Conservation (phyloP, 2,113 vertebrate species). For the Lipotes vexillifer region DNA sequence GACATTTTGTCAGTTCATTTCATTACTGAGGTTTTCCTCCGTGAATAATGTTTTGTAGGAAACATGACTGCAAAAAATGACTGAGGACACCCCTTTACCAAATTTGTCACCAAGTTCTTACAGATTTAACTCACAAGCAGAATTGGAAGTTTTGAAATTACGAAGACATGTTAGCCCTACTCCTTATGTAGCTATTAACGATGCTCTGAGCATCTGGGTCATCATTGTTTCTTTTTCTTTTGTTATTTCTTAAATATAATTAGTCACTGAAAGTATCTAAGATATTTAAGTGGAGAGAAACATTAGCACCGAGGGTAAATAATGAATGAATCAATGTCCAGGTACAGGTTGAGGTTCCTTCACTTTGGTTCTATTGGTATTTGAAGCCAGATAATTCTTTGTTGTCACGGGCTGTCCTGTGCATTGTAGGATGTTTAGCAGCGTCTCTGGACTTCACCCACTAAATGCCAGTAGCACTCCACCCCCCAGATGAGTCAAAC, state of each 20-base stretch:
- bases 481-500: background rate
- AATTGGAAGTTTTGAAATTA: background rate
- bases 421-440: background rate
- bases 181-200: background rate
- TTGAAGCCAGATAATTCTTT: background rate
- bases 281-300: background rate
- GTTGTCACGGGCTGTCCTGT: background rate
- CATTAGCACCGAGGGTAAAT: background rate
- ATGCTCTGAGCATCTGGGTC: background rate
- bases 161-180: background rate
- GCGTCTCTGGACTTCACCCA: background rate
- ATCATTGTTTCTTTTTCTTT: background rate
- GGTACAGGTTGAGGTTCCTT: background rate
- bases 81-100: background rate
- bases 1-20: background rate
- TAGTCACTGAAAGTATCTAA: background rate
- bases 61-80: no score
- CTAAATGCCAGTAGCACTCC: background rate
- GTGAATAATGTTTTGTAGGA: no score
- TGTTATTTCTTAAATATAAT: background rate
- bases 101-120: background rate
- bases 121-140: background rate
- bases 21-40: background rate
- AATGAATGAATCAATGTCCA: background rate
- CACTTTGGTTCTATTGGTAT: background rate